These are phyloP conservation scores for Drosophila santomea DNA, from an alignment of 1,140 invertebrate species.

Conservation along the genomic window DNA sequence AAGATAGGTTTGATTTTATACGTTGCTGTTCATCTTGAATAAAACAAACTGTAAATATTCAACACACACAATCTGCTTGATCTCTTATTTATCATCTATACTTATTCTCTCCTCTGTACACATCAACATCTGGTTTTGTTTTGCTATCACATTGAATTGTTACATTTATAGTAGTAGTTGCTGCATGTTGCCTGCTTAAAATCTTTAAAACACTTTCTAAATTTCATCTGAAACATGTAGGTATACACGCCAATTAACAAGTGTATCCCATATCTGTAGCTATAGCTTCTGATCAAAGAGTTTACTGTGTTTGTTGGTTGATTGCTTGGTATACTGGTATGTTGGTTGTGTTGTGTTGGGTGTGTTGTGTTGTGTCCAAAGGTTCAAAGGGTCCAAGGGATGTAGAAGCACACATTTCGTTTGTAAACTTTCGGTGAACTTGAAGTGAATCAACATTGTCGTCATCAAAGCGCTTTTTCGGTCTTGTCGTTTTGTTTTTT, in stretches of 20 bases:
- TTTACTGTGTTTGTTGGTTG: constrained; percentile 11
- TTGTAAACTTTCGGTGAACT: constrained; percentile 61
- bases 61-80: constrained; percentile 70
- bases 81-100: constrained; percentile 65
- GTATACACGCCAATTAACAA: constrained; percentile 59
- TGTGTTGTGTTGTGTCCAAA: constrained; percentile 33
- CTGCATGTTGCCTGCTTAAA: constrained; percentile 77
- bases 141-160: constrained; percentile 85
- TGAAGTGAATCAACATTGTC: constrained; percentile 54
- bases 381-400: constrained; percentile 32
- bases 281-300: constrained; percentile 16
- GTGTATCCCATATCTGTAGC: constrained; percentile 40
- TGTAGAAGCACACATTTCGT: constrained; percentile 54
- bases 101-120: constrained; percentile 76
- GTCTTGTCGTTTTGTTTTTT: constrained; percentile 9
- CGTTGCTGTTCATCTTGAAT: constrained; percentile 64
- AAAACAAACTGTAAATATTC: constrained; percentile 82
- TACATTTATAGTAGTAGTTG: constrained; percentile 85
- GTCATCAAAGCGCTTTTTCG: constrained; percentile 27
- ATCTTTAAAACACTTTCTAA: constrained; percentile 80
- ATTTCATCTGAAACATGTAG: constrained; percentile 77
- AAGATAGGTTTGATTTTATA: constrained; percentile 78
- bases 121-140: constrained; percentile 83
- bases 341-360: constrained; percentile 25
- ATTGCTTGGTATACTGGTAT: not conserved